These are phyloP conservation scores for Mythimna pallens DNA, from an alignment of 2,888 invertebrate genomes.

Conservation along the genomic window DNA sequence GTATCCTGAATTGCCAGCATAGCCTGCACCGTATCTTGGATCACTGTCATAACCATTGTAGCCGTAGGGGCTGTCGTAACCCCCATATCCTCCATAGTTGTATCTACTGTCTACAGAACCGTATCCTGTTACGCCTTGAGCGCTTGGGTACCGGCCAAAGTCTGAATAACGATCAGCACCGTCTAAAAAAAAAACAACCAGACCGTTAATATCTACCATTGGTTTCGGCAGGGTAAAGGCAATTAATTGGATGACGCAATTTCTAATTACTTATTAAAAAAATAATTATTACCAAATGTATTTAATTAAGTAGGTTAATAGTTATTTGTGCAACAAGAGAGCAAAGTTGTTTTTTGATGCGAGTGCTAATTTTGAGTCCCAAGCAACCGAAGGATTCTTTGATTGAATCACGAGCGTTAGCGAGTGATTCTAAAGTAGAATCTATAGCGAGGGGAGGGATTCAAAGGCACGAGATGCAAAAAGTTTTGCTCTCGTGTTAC, in stretches of 20 bases:
- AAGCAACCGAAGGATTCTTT: too few species aligned
- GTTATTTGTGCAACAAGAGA: too few species aligned
- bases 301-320: background rate
- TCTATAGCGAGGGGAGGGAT: too few species aligned
- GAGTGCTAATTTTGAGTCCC: too few species aligned
- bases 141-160: constrained; percentile 78
- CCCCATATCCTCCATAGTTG: constrained; percentile 49
- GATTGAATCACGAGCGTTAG: too few species aligned
- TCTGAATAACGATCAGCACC: constrained; percentile 78
- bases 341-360: too few species aligned
- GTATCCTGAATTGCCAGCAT: constrained; percentile 48
- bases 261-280: too few species aligned
- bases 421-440: too few species aligned
- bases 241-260: too few species aligned
- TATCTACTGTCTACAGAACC: constrained; percentile 78
- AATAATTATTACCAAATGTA: too few species aligned
- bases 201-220: background rate
- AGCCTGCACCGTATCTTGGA: constrained; percentile 50
- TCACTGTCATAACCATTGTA: constrained; percentile 53
- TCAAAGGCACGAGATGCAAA: too few species aligned
- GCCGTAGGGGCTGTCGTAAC: constrained; percentile 54
- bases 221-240: background rate
- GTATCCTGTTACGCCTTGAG: constrained; percentile 73
- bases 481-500: too few species aligned
- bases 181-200: constrained; percentile 67